Evolutionary conservation across 2,113 vertebrate species (phyloP).

Genomic region (Leptodactylus fuscus): DNA sequence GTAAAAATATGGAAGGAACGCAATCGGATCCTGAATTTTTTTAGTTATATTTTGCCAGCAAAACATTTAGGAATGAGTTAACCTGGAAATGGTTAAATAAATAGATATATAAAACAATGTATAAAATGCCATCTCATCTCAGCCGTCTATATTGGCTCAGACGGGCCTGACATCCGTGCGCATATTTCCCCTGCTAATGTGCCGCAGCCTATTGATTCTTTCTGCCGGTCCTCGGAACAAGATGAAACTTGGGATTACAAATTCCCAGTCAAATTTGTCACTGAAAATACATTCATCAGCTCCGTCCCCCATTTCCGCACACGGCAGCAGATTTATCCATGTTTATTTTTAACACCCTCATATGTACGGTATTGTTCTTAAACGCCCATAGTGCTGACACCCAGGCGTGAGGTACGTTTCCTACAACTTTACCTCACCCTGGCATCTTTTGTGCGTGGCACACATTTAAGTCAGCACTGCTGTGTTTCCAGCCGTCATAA

Average conservation of each 20-base stretch:
- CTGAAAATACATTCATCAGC: neutral
- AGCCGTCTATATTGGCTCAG: neutral
- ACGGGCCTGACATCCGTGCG: neutral
- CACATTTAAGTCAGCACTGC: constrained; percentile 32
- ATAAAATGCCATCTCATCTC: neutral
- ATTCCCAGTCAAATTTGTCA: constrained; percentile 28
- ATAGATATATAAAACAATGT: neutral
- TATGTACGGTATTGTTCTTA: neutral
- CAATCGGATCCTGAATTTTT: no score
- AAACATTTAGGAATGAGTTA: no score
- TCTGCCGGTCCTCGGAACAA: neutral
- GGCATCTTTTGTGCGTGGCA: constrained; percentile 38
- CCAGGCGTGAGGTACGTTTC: neutral
- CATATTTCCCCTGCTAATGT: neutral
- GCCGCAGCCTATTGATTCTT: neutral
- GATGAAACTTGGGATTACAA: neutral
- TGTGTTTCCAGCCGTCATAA: constrained; percentile 45
- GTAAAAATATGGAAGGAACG: no score
- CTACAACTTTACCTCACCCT: constrained; percentile 40
- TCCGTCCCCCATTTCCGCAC: neutral
- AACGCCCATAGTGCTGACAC: neutral
- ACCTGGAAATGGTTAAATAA: no score
- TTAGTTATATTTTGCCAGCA: no score
- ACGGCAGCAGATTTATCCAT: neutral
- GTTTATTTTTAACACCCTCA: neutral